phyloP scores from a whole-genome alignment of 2,888 invertebrate species.

The Sarcophaga caerulescens region DNA sequence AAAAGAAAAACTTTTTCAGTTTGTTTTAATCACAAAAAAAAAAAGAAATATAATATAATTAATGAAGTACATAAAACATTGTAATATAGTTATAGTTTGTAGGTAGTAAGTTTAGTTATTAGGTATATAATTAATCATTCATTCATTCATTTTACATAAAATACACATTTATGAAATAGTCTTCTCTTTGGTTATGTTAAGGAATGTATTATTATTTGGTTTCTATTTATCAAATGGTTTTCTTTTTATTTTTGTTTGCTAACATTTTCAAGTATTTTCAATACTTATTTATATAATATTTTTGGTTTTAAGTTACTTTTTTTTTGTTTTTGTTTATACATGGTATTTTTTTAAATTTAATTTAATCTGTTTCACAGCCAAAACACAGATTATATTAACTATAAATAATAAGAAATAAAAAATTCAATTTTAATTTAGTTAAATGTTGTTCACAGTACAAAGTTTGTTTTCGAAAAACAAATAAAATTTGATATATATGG shows the following conservation, averaged over 20 bases:
- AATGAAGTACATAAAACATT: slow-evolving; percentile 44
- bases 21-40: background rate
- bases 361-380: slow-evolving; percentile 81
- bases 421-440: slow-evolving; percentile 28
- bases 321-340: slow-evolving; percentile 52
- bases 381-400: slow-evolving; percentile 78
- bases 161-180: slow-evolving; percentile 64
- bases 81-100: slow-evolving; percentile 23
- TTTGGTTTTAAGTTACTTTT: slow-evolving; percentile 35
- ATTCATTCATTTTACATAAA: slow-evolving; percentile 68
- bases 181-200: slow-evolving; percentile 65
- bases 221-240: slow-evolving; percentile 47
- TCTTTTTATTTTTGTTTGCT: slow-evolving; percentile 22
- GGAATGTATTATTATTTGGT: slow-evolving; percentile 41
- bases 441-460: slow-evolving; percentile 2
- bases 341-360: slow-evolving; percentile 70
- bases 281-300: slow-evolving; percentile 64
- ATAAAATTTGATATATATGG: slow-evolving; percentile 9
- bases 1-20: background rate
- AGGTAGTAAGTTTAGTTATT: slow-evolving; percentile 36
- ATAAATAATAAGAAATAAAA: slow-evolving; percentile 28
- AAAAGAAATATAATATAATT: background rate
- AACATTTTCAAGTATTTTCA: slow-evolving; percentile 54
- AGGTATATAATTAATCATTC: slow-evolving; percentile 41
- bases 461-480: slow-evolving; percentile 39